Evolutionary conservation across 2,797 vertebrate species (phyloP).

Genomic region (Acipenser oxyrinchus): DNA sequence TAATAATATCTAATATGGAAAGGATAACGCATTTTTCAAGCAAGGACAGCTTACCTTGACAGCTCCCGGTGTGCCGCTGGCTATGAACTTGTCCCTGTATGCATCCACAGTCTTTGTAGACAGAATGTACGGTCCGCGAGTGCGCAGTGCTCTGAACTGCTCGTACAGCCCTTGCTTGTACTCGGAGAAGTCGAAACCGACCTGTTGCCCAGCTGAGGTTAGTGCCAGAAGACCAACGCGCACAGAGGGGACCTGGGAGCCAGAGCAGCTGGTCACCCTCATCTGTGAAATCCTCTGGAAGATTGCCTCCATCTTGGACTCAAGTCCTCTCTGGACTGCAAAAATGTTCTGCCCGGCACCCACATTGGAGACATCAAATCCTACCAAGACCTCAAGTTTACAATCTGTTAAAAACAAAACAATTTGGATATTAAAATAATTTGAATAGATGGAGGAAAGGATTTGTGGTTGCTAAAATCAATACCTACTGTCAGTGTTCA

Average conservation of each 20-base stretch:
- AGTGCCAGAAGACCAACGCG: constrained; percentile 73
- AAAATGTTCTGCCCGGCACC: constrained; percentile 66
- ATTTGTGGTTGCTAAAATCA: too few relatives aligned
- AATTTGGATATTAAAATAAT: background rate
- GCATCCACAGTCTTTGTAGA: constrained; percentile 66
- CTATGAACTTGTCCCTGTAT: constrained; percentile 68
- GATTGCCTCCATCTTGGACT: constrained; percentile 64
- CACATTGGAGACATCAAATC: constrained; percentile 73
- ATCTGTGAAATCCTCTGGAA: constrained; percentile 78
- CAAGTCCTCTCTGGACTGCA: constrained; percentile 66
- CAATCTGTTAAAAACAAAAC: constrained; percentile 61
- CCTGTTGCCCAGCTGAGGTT: constrained; percentile 53
- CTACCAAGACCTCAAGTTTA: constrained; percentile 80
- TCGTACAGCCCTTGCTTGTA: constrained; percentile 65
- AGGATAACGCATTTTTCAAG: too few relatives aligned
- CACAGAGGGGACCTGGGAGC: constrained; percentile 59
- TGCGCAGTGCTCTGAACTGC: constrained; percentile 58
- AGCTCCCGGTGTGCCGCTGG: constrained; percentile 39
- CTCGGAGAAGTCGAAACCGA: constrained; percentile 72
- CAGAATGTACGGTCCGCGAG: constrained; percentile 72
- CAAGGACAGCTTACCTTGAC: constrained; percentile 66
- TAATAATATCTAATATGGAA: too few relatives aligned
- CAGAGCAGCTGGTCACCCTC: constrained; percentile 73
- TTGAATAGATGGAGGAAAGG: too few relatives aligned
- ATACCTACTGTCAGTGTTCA: too few relatives aligned